Conservation (phyloP, 2,888 invertebrate genomes). For the Drosophila siamana region DNA sequence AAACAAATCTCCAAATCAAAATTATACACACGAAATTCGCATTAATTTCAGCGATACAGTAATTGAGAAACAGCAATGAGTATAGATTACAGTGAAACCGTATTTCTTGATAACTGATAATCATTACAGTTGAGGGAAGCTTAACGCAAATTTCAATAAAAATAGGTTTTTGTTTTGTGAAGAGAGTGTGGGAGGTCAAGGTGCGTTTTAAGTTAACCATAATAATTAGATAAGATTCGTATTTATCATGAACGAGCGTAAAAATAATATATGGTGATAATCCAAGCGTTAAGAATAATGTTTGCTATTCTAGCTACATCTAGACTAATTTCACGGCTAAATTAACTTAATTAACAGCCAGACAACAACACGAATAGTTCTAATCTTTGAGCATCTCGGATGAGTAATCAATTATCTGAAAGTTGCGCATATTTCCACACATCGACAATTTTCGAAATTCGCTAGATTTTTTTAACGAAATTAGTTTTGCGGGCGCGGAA, state of each 20-base stretch:
- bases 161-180: constrained; percentile 18
- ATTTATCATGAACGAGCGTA: constrained; percentile 15
- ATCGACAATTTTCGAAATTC: constrained; percentile 18
- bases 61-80: constrained; percentile 16
- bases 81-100: constrained; percentile 28
- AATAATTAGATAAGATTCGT: constrained; percentile 51
- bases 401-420: constrained; percentile 50
- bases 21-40: constrained; percentile 43
- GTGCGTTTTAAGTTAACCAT: constrained; percentile 31
- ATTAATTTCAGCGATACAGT: constrained; percentile 50
- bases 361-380: background rate
- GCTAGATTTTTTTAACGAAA: constrained; percentile 25
- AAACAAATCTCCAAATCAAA: constrained; percentile 42
- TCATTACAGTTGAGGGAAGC: background rate
- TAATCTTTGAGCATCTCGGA: constrained; percentile 14
- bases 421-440: constrained; percentile 24
- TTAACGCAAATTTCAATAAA: background rate
- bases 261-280: constrained; percentile 11
- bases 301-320: background rate
- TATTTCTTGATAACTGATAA: constrained; percentile 35
- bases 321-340: constrained; percentile 5
- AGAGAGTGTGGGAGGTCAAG: constrained; percentile 49
- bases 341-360: constrained; percentile 12
- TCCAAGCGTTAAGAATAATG: background rate
- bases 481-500: constrained; percentile 45